Evolutionary conservation across 2,797 vertebrate genomes (phyloP), one percentile per base, ranked within the genome.

Genomic region (Petrocephalus schoutedeni): DNA sequence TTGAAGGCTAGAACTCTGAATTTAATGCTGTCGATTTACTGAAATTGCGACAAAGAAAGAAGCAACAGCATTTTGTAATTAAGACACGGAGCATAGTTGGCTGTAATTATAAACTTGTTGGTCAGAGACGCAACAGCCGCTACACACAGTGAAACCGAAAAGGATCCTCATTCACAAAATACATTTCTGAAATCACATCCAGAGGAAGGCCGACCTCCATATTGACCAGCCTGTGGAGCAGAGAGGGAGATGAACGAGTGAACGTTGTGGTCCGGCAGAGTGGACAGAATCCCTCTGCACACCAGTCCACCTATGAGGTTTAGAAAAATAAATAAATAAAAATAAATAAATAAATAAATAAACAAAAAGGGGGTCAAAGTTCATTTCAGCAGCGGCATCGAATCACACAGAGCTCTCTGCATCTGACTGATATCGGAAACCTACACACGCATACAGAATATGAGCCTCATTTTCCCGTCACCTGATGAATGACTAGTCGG

Each of bases 221-320:
- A 98, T 59, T 98, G 97, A 0, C 97, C 97, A 23, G 96, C 96
- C 93, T 97, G 97, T 54, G 97, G 97, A 0, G 97, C 96, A 0
- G 97, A 98, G 88, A 98, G 94, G 12, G 97, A 98, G 91, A 98
- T 97, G 92, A 98, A 97, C 1, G 97, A 95, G 80, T 97, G 94
- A 45, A 98, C 97, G 0, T 98, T 98, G 93, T 98, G 97, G 21
- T 97, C 94, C 0, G 96, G 91, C 85, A 97, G 96, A 0, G 95
- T 97, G 57, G 96, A 96, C 19, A 98, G 93, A 87, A 98, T 96
- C 3, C 97, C 97, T 61, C 97, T 95, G 91, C 97, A 98, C 53
- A 98, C 94, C 56, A 98, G 93, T 41, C 97, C 97, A 14, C 97
- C 97, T 98, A 89, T 9, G 58, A 86, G 0, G 57, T n/a, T 16